A percentile compares a stretch with the other conserved stretches of the same genome.
Evolutionary conservation across 1,140 invertebrate genomes (phyloP).

Genomic region (Solenopsis fugax): DNA sequence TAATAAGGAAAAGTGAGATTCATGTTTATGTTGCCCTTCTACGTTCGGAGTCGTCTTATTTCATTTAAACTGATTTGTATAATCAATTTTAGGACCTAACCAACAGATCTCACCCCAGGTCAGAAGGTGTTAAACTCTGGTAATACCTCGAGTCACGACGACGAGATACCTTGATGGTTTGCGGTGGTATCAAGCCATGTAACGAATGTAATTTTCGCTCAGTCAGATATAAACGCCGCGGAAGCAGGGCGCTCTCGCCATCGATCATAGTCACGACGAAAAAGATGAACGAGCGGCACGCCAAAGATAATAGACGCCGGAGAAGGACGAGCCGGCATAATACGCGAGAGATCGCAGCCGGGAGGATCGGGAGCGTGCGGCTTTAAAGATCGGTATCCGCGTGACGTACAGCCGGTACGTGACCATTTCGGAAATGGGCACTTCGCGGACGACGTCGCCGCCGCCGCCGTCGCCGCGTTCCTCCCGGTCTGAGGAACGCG

Average conservation of each 20-base stretch:
- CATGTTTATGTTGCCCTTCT: background rate
- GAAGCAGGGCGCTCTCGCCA: conserved; percentile 28
- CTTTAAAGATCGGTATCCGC: conserved; percentile 68
- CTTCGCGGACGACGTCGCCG: conserved; percentile 64
- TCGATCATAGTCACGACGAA: conserved; percentile 66
- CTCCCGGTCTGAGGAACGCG: conserved; percentile 71
- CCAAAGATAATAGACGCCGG: conserved; percentile 58
- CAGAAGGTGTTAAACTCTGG: conserved; percentile 3
- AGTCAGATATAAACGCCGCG: conserved; percentile 53
- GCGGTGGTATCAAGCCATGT: conserved; percentile 58
- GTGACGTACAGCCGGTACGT: conserved; percentile 80
- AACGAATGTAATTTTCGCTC: conserved; percentile 61
- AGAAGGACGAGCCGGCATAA: conserved; percentile 37
- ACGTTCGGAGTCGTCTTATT: background rate
- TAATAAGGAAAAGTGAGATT: background rate
- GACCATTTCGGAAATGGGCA: conserved; percentile 81
- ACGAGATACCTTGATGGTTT: conserved; percentile 11
- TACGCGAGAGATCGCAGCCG: conserved; percentile 15
- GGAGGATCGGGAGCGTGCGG: conserved; percentile 40
- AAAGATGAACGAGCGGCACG: conserved; percentile 67
- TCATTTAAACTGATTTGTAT: conserved; percentile 5
- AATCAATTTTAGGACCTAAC: conserved; percentile 5
- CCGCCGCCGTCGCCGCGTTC: conserved; percentile 68
- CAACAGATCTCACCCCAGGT: background rate
- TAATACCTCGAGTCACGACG: conserved; percentile 9